phyloP scores from a whole-genome alignment of 2,797 vertebrate genomes.

The Sebastes oblongus region DNA sequence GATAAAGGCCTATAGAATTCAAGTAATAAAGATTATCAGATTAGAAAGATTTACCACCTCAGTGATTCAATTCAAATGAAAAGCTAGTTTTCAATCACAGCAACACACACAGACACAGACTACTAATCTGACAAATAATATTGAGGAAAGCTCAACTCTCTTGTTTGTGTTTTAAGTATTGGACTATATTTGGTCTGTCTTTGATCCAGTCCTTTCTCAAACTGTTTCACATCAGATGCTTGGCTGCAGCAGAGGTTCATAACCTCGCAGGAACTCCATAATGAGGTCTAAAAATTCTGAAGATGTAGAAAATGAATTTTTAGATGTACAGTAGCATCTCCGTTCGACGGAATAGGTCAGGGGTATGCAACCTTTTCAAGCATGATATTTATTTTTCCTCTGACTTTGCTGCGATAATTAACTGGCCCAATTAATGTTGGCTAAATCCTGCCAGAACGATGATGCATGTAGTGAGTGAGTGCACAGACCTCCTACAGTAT shows the following conservation, averaged over 20 bases:
- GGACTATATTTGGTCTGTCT: background rate
- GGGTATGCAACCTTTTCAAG: constrained; percentile 4
- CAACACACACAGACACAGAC: background rate
- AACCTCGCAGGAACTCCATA: background rate
- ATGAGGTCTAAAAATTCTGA: background rate
- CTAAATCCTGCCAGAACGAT: background rate
- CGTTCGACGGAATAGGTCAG: background rate
- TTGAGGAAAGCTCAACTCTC: background rate
- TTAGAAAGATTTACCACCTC: background rate
- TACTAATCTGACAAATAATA: background rate
- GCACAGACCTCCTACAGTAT: background rate
- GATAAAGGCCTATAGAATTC: background rate
- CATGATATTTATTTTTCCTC: background rate
- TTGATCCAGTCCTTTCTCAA: background rate
- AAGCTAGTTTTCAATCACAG: background rate
- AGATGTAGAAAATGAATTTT: background rate
- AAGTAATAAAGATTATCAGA: background rate
- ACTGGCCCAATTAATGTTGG: constrained; percentile 24
- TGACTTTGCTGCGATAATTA: constrained; percentile 19
- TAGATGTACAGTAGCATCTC: background rate
- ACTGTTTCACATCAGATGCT: background rate
- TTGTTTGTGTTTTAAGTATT: background rate
- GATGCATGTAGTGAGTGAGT: background rate
- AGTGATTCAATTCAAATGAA: background rate
- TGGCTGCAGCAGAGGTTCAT: background rate